phyloP scores from a whole-genome alignment of 2,113 vertebrate species.

The Hystrix cristata region DNA sequence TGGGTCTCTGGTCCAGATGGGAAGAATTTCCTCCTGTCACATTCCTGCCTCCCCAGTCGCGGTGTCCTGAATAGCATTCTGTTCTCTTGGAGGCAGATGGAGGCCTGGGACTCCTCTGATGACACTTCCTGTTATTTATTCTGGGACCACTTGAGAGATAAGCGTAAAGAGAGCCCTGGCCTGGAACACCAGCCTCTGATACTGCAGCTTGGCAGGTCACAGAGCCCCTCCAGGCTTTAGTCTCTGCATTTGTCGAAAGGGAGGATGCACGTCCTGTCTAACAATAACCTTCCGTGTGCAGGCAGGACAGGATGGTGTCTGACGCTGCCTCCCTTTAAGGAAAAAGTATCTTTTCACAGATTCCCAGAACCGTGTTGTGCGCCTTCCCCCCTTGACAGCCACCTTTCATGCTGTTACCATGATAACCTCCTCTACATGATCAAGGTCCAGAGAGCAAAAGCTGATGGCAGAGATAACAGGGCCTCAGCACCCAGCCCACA shows the following conservation, averaged over 20 bases:
- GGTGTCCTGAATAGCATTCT: background rate
- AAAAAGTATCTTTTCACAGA: background rate
- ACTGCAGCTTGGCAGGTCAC: background rate
- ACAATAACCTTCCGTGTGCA: background rate
- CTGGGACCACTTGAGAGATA: background rate
- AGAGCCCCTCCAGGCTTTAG: background rate
- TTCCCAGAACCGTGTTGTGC: background rate
- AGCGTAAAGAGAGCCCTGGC: background rate
- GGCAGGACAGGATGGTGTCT: background rate
- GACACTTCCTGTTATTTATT: background rate
- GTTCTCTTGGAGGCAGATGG: background rate
- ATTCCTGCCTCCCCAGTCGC: background rate
- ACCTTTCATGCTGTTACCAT: background rate
- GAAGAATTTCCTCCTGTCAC: background rate
- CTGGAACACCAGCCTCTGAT: background rate
- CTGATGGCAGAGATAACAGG: background rate
- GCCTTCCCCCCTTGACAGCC: background rate
- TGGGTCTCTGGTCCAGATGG: background rate
- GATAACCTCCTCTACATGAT: background rate
- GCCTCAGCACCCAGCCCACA: background rate
- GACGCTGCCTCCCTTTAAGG: background rate
- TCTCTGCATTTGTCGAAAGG: background rate
- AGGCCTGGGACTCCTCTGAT: background rate
- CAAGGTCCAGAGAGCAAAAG: slow-evolving; percentile 3
- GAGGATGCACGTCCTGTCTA: background rate